Evolutionary conservation across 2,113 vertebrate species (phyloP).

Genomic region (Pollimyrus isidori): DNA sequence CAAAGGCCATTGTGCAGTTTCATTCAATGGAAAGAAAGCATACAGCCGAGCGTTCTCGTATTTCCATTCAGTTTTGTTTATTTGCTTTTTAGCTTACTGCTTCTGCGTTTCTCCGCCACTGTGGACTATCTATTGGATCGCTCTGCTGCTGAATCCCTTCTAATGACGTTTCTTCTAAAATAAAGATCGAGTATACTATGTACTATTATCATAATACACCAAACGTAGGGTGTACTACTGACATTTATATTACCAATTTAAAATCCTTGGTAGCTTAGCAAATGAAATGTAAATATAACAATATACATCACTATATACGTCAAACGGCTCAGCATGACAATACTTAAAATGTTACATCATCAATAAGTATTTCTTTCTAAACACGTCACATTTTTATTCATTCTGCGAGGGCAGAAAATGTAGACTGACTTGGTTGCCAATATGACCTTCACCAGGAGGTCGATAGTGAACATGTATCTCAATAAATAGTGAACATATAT

Average conservation of each 20-base stretch:
- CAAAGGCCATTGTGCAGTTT: neutral
- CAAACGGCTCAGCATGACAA: neutral
- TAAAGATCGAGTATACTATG: neutral
- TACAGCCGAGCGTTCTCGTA: neutral
- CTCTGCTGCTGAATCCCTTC: neutral
- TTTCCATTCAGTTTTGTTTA: neutral
- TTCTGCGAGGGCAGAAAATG: neutral
- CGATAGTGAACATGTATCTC: neutral
- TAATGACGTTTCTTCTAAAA: neutral
- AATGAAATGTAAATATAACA: neutral
- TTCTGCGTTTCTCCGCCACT: neutral
- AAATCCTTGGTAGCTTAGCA: neutral
- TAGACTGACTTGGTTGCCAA: neutral
- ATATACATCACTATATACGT: neutral
- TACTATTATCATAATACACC: neutral
- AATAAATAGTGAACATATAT: neutral
- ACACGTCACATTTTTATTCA: neutral
- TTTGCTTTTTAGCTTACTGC: neutral
- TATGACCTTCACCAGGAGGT: neutral
- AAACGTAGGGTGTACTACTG: neutral
- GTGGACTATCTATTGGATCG: neutral
- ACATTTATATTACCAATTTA: neutral
- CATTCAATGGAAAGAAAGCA: neutral
- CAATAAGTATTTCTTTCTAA: neutral
- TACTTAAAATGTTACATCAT: neutral